These are phyloP conservation scores for Drosophila parabipectinata DNA, from an alignment of 1,140 invertebrate species.

Conservation along the genomic window DNA sequence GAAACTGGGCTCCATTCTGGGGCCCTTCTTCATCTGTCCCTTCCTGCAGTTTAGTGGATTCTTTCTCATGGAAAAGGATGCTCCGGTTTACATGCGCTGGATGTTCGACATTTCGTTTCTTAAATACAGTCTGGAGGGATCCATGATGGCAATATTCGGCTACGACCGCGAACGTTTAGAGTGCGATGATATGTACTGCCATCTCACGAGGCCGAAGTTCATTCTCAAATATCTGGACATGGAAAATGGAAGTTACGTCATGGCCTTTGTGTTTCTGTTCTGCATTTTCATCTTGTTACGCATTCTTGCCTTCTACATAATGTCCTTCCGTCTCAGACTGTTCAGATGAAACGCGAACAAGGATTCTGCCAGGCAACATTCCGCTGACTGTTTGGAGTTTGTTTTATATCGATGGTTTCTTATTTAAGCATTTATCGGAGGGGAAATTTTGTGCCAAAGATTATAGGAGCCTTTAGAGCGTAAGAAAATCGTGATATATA, in stretches of 20 bases:
- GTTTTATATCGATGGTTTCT: constrained; percentile 36
- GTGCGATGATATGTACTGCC: constrained; percentile 89
- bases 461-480: constrained; percentile 51
- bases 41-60: constrained; percentile 96
- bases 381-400: constrained; percentile 36
- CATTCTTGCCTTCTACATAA: constrained; percentile 80
- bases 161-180: constrained; percentile 88
- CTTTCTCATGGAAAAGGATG: constrained; percentile 93
- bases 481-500: constrained; percentile 77
- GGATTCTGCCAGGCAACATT: constrained; percentile 49
- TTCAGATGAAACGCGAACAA: constrained; percentile 65
- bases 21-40: constrained; percentile 92
- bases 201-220: constrained; percentile 88
- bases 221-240: constrained; percentile 91
- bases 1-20: constrained; percentile 93
- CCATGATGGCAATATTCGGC: constrained; percentile 87
- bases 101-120: constrained; percentile 94
- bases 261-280: constrained; percentile 65
- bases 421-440: constrained; percentile 44
- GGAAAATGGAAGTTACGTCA: constrained; percentile 84
- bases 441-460: constrained; percentile 67
- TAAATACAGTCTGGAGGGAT: constrained; percentile 91
- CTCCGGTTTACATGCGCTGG: constrained; percentile 92
- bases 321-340: constrained; percentile 80
- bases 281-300: constrained; percentile 65